Conservation (phyloP, 2,113 vertebrate genomes). For the Agelaius phoeniceus region DNA sequence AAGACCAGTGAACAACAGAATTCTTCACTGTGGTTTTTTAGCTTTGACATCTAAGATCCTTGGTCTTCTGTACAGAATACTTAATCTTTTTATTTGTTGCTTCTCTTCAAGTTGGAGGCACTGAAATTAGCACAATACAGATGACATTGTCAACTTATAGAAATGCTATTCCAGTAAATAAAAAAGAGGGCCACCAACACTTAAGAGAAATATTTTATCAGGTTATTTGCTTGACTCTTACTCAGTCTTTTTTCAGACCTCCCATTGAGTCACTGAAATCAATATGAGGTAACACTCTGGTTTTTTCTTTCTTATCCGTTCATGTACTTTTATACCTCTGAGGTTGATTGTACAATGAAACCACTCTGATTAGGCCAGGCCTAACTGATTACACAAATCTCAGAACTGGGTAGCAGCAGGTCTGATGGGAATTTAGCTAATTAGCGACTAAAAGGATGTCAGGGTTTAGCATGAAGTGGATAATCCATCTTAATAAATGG, state of each 20-base stretch:
- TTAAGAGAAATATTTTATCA: not conserved
- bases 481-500: not conserved
- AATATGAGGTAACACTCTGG: not conserved
- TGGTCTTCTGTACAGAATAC: not conserved
- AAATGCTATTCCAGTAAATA: not conserved
- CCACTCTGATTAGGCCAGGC: not conserved
- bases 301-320: not conserved
- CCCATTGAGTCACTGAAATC: not conserved
- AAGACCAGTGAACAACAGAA: not conserved
- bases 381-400: conserved; percentile 2
- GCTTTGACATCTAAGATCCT: not conserved
- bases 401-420: not conserved
- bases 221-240: not conserved
- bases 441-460: conserved; percentile 15
- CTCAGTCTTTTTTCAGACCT: not conserved
- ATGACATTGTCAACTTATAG: not conserved
- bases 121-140: not conserved
- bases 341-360: not conserved
- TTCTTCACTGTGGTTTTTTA: not conserved
- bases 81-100: not conserved
- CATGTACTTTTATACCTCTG: not conserved
- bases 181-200: not conserved
- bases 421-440: not conserved
- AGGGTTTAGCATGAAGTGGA: conserved; percentile 15
- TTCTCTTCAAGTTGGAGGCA: not conserved